These are phyloP conservation scores for Alouatta palliata DNA, from an alignment of 2,113 vertebrate species.

Conservation along the genomic window DNA sequence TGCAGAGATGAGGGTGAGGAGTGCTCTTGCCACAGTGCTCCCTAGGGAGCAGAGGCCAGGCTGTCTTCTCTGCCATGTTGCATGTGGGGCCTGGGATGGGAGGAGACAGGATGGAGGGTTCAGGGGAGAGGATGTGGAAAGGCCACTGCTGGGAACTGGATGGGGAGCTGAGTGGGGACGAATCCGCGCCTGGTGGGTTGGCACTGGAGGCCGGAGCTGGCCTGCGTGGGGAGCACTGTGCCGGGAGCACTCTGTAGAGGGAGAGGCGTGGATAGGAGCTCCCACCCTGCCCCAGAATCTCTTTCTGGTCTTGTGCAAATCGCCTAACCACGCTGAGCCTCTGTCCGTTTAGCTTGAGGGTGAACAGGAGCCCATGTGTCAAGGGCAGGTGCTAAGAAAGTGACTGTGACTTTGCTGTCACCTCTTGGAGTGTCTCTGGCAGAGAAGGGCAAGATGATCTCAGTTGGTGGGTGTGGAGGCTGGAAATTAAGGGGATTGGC, in stretches of 20 bases:
- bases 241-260: too few relatives aligned
- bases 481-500: not conserved
- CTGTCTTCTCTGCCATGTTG: not conserved
- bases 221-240: not conserved
- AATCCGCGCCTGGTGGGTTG: not conserved
- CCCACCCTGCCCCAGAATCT: not conserved
- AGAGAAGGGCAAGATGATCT: not conserved
- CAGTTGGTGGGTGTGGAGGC: not conserved
- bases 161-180: not conserved
- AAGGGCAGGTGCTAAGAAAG: not conserved
- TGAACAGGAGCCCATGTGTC: not conserved
- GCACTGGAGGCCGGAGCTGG: not conserved
- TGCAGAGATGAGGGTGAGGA: not conserved
- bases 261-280: not conserved
- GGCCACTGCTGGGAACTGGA: rapidly evolving
- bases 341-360: not conserved
- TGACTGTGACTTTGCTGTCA: not conserved
- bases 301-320: not conserved
- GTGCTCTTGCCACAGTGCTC: too few relatives aligned
- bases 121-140: not conserved
- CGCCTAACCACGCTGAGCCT: not conserved
- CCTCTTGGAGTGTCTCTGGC: not conserved
- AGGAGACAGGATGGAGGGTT: not conserved
- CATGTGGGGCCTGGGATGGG: not conserved
- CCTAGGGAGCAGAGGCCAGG: too few relatives aligned